Evolutionary conservation across 2,888 invertebrate genomes (phyloP).

Genomic region (Eutolmus rufibarbis): DNA sequence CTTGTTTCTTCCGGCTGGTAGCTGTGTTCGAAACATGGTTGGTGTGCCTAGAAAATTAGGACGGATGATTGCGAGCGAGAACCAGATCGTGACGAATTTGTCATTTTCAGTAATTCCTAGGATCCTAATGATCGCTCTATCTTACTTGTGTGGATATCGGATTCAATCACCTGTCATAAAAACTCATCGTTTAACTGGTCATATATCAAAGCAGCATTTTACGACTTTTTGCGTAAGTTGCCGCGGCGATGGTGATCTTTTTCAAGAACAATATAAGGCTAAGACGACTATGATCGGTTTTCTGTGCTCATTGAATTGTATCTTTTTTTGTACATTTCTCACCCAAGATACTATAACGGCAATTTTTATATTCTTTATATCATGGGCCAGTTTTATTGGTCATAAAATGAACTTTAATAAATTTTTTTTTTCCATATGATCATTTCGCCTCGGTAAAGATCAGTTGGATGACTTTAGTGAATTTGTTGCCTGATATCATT

Average conservation of each 20-base stretch:
- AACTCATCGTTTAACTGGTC: slow-evolving; percentile 10
- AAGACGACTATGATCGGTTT: neutral
- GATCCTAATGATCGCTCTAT: slow-evolving; percentile 11
- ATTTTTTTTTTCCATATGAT: slow-evolving; percentile 21
- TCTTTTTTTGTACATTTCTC: slow-evolving; percentile 12
- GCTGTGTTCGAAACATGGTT: neutral
- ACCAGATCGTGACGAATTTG: slow-evolving; percentile 35
- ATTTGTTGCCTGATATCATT: slow-evolving; percentile 32
- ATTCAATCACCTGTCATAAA: slow-evolving; percentile 27
- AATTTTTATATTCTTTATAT: slow-evolving; percentile 35
- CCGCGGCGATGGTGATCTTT: neutral
- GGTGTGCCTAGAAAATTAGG: slow-evolving; percentile 13
- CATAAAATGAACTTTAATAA: slow-evolving; percentile 31
- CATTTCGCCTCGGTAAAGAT: slow-evolving; percentile 33
- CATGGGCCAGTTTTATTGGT: slow-evolving; percentile 33
- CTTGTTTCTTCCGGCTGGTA: slow-evolving; percentile 15
- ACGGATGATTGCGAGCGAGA: neutral
- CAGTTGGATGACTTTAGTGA: slow-evolving; percentile 32
- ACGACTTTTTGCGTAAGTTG: slow-evolving; percentile 26
- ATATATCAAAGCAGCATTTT: slow-evolving; percentile 32
- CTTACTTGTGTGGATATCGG: neutral
- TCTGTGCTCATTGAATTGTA: neutral
- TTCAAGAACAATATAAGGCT: slow-evolving; percentile 13
- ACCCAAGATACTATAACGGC: slow-evolving; percentile 30
- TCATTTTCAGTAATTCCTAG: neutral